Evolutionary conservation across 2,888 invertebrate species (phyloP), one percentile per base, ranked within the genome.

Genomic region (Argyra leucocephala): DNA sequence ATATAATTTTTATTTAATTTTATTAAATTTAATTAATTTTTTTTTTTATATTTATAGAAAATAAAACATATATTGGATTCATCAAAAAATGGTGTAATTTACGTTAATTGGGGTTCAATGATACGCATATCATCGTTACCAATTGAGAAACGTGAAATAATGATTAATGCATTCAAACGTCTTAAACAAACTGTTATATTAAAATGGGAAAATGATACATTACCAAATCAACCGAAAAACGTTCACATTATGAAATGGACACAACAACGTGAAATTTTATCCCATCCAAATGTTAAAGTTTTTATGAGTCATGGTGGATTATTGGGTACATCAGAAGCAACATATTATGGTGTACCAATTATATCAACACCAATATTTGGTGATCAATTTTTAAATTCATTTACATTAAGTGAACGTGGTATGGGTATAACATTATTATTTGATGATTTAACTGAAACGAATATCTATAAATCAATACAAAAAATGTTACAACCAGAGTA

Each of bases 231-330:
- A 67, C 84, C 86, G 0, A 74, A 77, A 3, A 88, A 89, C 74
- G 81, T 89, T 1, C 79, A 84, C 74, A 74, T 84, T 10, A 81
- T 78, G 64, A 82, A 84, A 65, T 90, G 89, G 89, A 76, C 88
- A 75, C 88, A 89, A 0, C 89, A 90, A 71, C 82, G 83, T 65
- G 87, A 88, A 72, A 80, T 89, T 66, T 76, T 90, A 61, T 85
- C 88, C 85, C 88, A 89, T 73, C 84, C 84, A 0, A 86, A 86
- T 68, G 83, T 88, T 0, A 78, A 83, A 65, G 85, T 84, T 0
- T 89, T 87, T 73, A 80, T 89, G 36, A 85, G 86, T 0, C 90
- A 90, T 73, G 88, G 87, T 0, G 90, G 89, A 1, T 83, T 88
- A 73, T 78, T 89, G 65, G 86, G 89, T 62, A 75, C 85, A 9